Percentiles rank a stretch among this genome's conserved stretches.
phyloP scores from a whole-genome alignment of 2,797 vertebrate species.

The Harpagifer antarcticus region DNA sequence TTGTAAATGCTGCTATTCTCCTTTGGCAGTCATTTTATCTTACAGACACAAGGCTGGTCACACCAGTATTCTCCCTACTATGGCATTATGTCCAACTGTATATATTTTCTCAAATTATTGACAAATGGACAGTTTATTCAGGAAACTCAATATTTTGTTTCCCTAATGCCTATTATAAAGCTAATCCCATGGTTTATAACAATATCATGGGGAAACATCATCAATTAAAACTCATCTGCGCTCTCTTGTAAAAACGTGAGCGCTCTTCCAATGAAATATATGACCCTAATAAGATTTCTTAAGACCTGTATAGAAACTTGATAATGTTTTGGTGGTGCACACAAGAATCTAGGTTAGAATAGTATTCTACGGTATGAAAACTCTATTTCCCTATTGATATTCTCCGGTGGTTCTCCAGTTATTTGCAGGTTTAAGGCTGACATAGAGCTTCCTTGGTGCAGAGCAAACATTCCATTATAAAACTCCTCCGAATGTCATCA shows the following conservation, averaged over 20 bases:
- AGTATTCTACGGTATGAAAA: neutral
- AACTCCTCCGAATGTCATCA: conserved; percentile 31
- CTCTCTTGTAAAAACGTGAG: neutral
- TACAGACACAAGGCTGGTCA: conserved; percentile 58
- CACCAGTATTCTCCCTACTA: conserved; percentile 22
- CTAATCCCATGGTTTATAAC: conserved; percentile 1
- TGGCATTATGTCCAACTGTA: conserved; percentile 24
- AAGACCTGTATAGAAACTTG: neutral
- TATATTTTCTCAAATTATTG: conserved; percentile 41
- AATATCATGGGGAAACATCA: neutral
- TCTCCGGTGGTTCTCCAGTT: neutral
- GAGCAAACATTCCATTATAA: neutral
- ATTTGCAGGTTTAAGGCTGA: conserved; percentile 12
- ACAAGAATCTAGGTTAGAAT: neutral
- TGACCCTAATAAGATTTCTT: neutral
- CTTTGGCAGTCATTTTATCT: conserved; percentile 67
- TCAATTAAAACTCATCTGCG: neutral
- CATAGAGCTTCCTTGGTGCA: neutral
- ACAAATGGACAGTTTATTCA: conserved; percentile 29
- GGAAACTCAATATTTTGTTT: conserved; percentile 18
- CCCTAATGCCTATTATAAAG: conserved; percentile 1
- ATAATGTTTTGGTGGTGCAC: neutral
- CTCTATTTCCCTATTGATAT: neutral
- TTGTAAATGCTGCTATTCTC: conserved; percentile 67
- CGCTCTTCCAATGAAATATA: neutral